A percentile compares a stretch with the other conserved stretches of the same genome.
phyloP scores from a whole-genome alignment of 2,113 vertebrate genomes.

The Rafetus swinhoei region DNA sequence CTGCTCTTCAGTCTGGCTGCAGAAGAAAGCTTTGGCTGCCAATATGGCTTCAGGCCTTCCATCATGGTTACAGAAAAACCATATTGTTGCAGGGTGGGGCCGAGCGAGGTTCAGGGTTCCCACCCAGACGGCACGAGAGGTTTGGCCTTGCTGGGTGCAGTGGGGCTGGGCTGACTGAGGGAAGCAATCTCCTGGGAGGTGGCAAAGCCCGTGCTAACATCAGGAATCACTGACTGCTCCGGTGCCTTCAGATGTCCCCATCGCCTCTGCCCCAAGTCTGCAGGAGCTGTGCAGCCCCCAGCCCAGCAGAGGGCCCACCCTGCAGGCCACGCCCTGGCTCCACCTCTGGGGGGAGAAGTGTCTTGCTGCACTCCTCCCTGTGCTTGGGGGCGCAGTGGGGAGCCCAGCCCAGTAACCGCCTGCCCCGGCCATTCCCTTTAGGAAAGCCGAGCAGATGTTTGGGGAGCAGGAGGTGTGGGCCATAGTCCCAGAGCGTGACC shows the following conservation, averaged over 20 bases:
- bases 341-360: neutral
- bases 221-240: neutral
- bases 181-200: neutral
- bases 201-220: neutral
- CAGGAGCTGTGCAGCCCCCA: neutral
- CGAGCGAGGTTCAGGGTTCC: neutral
- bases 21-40: no score
- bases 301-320: neutral
- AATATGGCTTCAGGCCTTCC: no score
- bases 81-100: no score
- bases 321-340: neutral
- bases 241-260: neutral
- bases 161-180: neutral
- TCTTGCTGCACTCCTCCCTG: neutral
- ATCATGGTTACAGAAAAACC: no score
- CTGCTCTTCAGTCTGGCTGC: no score
- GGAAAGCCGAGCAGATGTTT: constrained; percentile 80
- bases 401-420: neutral
- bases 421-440: constrained; percentile 13
- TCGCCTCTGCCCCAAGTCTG: neutral
- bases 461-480: constrained; percentile 81
- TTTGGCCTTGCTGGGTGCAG: neutral
- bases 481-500: constrained; percentile 77
- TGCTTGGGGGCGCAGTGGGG: neutral
- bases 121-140: neutral